A percentile compares a stretch with the other conserved stretches of the same genome.
phyloP scores from a whole-genome alignment of 92 coral and sea anemone species.

The Parazoanthus atlanticus region DNA sequence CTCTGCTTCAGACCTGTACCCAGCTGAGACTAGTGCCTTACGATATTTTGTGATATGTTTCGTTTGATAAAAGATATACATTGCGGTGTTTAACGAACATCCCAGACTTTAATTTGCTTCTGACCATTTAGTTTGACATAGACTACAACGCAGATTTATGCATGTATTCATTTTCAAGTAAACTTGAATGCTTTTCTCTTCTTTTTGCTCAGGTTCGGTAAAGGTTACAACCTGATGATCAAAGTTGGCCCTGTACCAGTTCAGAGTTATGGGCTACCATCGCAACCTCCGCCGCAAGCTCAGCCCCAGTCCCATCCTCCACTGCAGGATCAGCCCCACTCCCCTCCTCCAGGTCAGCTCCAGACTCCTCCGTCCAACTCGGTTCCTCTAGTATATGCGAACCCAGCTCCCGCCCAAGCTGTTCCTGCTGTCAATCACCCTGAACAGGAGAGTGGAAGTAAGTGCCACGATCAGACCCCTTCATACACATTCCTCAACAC shows the following conservation, averaged over 20 bases:
- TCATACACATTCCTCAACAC: too few relatives aligned
- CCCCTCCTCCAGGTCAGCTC: constrained; percentile 26
- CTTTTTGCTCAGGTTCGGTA: constrained; percentile 71
- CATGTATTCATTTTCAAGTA: not conserved
- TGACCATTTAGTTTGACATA: too few relatives aligned
- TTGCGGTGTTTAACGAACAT: too few relatives aligned
- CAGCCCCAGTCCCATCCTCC: constrained; percentile 18
- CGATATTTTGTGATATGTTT: too few relatives aligned
- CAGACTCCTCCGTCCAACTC: constrained; percentile 32
- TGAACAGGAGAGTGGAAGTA: constrained; percentile 47
- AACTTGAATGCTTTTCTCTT: not conserved
- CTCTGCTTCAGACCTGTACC: too few relatives aligned
- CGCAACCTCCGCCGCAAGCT: constrained; percentile 45
- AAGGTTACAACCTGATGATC: constrained; percentile 93
- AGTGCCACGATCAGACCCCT: constrained; percentile 6
- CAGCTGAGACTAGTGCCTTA: too few relatives aligned
- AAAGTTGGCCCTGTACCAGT: constrained; percentile 67
- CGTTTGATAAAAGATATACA: not conserved
- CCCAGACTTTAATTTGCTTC: too few relatives aligned
- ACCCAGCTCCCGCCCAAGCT: constrained; percentile 50
- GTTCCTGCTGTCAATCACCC: constrained; percentile 73
- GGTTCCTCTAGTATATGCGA: constrained; percentile 36
- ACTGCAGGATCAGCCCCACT: not conserved
- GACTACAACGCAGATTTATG: not conserved
- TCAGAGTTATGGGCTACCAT: constrained; percentile 12